Conservation (phyloP, 2,797 vertebrate species). For the Diplodus sargus region DNA sequence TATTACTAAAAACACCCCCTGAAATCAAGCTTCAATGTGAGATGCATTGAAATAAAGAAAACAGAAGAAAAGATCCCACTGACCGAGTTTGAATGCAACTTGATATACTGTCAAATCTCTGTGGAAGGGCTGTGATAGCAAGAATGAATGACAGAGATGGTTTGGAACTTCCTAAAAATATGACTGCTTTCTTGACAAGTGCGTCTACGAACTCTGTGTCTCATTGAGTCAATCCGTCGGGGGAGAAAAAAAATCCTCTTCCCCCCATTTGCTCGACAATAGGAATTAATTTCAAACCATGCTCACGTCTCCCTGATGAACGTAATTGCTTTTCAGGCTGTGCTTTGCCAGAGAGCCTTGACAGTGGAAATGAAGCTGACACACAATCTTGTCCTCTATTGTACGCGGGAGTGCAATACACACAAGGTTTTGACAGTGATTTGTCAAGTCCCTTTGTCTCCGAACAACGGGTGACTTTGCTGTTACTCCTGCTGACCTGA, state of each 20-base stretch:
- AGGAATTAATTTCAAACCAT: conserved; percentile 73
- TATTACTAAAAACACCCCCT: conserved; percentile 6
- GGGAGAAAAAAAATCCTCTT: conserved; percentile 7
- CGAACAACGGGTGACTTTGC: conserved; percentile 60
- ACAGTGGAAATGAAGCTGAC: conserved; percentile 67
- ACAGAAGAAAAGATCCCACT: not conserved
- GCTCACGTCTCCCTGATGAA: conserved; percentile 62
- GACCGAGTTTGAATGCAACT: not conserved
- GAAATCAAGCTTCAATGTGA: not conserved
- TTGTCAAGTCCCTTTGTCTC: conserved; percentile 67
- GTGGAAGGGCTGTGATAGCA: not conserved
- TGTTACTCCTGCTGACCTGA: conserved; percentile 53
- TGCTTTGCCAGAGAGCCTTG: conserved; percentile 58
- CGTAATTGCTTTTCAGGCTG: conserved; percentile 74
- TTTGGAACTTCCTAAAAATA: conserved; percentile 5
- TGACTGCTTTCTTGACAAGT: conserved; percentile 20
- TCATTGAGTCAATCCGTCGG: conserved; percentile 33
- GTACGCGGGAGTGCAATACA: conserved; percentile 48
- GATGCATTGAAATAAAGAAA: not conserved
- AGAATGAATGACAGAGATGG: not conserved
- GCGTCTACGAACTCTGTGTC: conserved; percentile 13
- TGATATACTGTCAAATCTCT: not conserved
- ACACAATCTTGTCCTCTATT: conserved; percentile 69
- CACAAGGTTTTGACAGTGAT: conserved; percentile 54
- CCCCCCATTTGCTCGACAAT: conserved; percentile 64